Conservation (phyloP, 2,888 invertebrate genomes). For the Chymomyza procnemis region DNA sequence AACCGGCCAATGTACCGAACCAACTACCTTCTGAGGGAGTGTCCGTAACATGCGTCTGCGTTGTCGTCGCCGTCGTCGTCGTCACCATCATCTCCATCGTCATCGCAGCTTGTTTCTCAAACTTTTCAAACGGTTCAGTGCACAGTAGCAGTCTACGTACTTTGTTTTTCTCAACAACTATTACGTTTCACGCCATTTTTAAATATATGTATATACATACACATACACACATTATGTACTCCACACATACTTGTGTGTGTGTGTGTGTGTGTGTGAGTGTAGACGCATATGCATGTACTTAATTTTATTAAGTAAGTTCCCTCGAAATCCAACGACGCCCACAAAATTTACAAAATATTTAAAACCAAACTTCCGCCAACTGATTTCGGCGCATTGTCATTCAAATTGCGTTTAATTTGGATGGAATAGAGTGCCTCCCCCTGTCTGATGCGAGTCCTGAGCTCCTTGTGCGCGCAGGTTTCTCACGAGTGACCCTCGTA, state of each 20-base stretch:
- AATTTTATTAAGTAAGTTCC: conserved; percentile 42
- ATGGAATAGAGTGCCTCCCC: background rate
- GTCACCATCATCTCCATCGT: background rate
- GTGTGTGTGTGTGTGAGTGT: too few species aligned
- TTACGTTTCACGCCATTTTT: background rate
- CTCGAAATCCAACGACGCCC: conserved; percentile 45
- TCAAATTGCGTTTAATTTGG: conserved; percentile 40
- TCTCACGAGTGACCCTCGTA: conserved; percentile 60
- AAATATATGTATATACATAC: background rate
- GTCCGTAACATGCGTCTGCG: conserved; percentile 54
- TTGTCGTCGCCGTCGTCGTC: conserved; percentile 15
- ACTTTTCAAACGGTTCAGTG: conserved; percentile 38
- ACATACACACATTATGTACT: too few species aligned
- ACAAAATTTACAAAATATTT: conserved; percentile 73
- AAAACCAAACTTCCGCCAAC: conserved; percentile 67
- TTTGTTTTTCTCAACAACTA: background rate
- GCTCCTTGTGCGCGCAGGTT: conserved; percentile 19
- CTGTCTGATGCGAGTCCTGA: background rate
- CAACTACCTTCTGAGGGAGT: conserved; percentile 47
- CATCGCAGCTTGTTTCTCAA: conserved; percentile 18
- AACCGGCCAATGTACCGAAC: background rate
- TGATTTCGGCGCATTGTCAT: conserved; percentile 52
- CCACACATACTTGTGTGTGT: too few species aligned
- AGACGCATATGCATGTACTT: conserved; percentile 9
- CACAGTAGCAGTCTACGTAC: background rate